phyloP scores from a whole-genome alignment of 2,888 invertebrate genomes.

The Diabrotica balteata region DNA sequence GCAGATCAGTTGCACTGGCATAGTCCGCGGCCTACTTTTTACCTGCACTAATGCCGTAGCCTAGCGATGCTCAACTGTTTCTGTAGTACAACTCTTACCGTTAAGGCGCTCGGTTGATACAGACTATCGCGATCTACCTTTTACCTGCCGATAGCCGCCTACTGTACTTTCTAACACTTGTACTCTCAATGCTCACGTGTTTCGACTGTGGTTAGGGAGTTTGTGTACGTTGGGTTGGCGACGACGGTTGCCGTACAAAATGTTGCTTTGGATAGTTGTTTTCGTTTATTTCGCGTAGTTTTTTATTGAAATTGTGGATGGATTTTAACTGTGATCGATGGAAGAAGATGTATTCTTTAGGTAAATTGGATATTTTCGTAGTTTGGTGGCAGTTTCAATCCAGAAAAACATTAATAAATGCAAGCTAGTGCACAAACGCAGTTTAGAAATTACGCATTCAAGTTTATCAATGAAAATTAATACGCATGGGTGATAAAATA shows the following conservation, averaged over 20 bases:
- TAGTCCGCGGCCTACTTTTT: slow-evolving; percentile 61
- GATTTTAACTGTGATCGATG: slow-evolving; percentile 49
- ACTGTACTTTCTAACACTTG: slow-evolving; percentile 29
- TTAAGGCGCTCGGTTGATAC: slow-evolving; percentile 54
- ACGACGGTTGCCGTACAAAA: slow-evolving; percentile 8
- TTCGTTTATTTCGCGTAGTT: slow-evolving; percentile 7
- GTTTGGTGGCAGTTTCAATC: not conserved
- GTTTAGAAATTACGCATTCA: slow-evolving; percentile 18
- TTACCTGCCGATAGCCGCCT: slow-evolving; percentile 36
- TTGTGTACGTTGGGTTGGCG: slow-evolving; percentile 23
- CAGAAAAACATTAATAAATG: not conserved
- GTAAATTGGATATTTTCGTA: slow-evolving; percentile 46
- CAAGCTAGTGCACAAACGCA: slow-evolving; percentile 4
- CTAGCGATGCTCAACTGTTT: slow-evolving; percentile 54
- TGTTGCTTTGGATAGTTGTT: slow-evolving; percentile 16
- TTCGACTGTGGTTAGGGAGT: slow-evolving; percentile 18
- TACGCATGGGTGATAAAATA: not conserved
- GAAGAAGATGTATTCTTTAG: slow-evolving; percentile 59
- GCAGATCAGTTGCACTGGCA: slow-evolving; percentile 47
- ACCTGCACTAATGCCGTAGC: slow-evolving; percentile 55
- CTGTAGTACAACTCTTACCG: slow-evolving; percentile 61
- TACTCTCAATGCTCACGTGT: slow-evolving; percentile 28
- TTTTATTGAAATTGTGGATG: slow-evolving; percentile 28
- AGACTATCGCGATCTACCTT: slow-evolving; percentile 31
- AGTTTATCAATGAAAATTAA: slow-evolving; percentile 11